Percentiles rank a stretch among this genome's conserved stretches.
These are phyloP conservation scores for Leptinotarsa rubiginosa DNA, from an alignment of 2,888 invertebrate species.

Conservation along the genomic window DNA sequence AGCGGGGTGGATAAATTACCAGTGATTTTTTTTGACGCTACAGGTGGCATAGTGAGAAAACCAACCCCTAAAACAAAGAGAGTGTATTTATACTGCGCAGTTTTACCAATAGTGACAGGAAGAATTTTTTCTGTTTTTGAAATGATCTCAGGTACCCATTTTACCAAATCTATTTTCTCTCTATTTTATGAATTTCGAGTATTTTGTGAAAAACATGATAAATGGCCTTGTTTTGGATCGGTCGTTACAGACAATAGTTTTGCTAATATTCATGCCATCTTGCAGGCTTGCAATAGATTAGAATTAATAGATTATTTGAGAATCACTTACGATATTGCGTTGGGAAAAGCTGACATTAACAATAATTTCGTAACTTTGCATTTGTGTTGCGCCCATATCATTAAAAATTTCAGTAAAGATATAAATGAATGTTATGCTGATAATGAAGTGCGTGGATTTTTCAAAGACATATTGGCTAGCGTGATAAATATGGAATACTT, in stretches of 20 bases:
- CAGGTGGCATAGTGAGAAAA: too few relatives aligned
- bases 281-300: not conserved
- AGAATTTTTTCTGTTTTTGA: too few relatives aligned
- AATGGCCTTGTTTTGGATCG: slow-evolving; percentile 26
- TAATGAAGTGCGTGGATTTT: slow-evolving; percentile 4
- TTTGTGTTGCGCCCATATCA: slow-evolving; percentile 11
- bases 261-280: not conserved
- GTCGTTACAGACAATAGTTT: slow-evolving; percentile 17
- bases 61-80: too few relatives aligned
- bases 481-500: slow-evolving; percentile 14
- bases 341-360: not conserved
- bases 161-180: slow-evolving; percentile 39
- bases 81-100: too few relatives aligned
- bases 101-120: too few relatives aligned
- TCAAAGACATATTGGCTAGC: slow-evolving; percentile 2
- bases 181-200: slow-evolving; percentile 32
- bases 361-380: slow-evolving; percentile 5
- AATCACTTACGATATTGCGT: not conserved
- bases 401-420: slow-evolving; percentile 9
- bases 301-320: not conserved
- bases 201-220: slow-evolving; percentile 31
- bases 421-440: not conserved
- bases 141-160: too few relatives aligned
- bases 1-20: too few relatives aligned
- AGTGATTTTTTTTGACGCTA: too few relatives aligned